Evolutionary conservation across 1,140 invertebrate species (phyloP), one percentile per base, ranked within the genome.

Genomic region (Asbolus verrucosus): DNA sequence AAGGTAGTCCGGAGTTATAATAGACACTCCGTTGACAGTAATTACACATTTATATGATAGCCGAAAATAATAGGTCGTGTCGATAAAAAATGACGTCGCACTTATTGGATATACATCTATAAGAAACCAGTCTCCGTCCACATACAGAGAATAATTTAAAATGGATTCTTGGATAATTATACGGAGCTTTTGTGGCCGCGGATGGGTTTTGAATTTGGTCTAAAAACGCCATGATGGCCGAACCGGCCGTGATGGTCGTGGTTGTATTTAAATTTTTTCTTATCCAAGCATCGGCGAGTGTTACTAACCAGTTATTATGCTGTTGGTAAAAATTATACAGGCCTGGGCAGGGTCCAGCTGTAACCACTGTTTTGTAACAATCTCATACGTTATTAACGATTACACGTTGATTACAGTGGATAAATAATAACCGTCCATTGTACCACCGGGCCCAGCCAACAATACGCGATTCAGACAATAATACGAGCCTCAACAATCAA

Each of bases 31-130:
- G 61, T 63, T 41, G 61, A 63, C 61, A 63, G 61, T 63, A 63
- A 63, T 63, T 63, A 63, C 41, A 63, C 39, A 63, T 63, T 63
- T 63, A 63, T 63, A 11, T 38, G 61, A 63, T 63, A 41, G 61
- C 61, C 61, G 39, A 63, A 63, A 63, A 63, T 63, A 63, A 63
- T 63, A 39, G 61, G 39, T 63, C 46, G 46, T 54, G 27, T 54
- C 46, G 46, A 54, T 54, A 54, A 54, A 54, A 54, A 54, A 54
- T 54, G 46, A 54, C 46, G 46, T 54, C 46, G 46, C 46, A 54
- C 21, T 54, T 54, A 54, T 54, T 54, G 46, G 46, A 27, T 54
- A 19, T 50, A 21, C 43, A 24, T 19, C 43, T 54, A 54, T n/a
- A 54, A 21, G 46, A 54, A 54, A 54, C 46, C 46, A 30, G 46